These are phyloP conservation scores for Eledona agricola DNA, from an alignment of 2,888 invertebrate species.

Conservation along the genomic window DNA sequence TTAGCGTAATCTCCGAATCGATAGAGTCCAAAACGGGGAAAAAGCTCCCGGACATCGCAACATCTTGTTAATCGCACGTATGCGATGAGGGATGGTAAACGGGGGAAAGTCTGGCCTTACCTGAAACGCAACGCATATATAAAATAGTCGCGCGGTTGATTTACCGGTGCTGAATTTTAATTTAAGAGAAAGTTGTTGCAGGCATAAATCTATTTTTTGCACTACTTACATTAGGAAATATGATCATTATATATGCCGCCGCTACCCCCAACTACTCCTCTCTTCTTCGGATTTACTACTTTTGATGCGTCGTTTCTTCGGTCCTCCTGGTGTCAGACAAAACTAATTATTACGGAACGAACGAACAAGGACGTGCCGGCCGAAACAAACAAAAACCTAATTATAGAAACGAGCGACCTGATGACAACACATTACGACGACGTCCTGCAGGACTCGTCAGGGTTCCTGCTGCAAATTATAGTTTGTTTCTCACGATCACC, in stretches of 20 bases:
- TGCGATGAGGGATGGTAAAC: slow-evolving; percentile 27
- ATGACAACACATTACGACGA: slow-evolving; percentile 62
- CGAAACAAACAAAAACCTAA: slow-evolving; percentile 61
- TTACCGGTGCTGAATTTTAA: slow-evolving; percentile 38
- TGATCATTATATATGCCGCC: slow-evolving; percentile 9
- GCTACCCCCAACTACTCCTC: background rate
- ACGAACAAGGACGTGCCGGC: slow-evolving; percentile 52
- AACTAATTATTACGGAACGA: slow-evolving; percentile 49
- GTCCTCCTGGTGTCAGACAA: slow-evolving; percentile 45
- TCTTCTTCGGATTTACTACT: slow-evolving; percentile 3
- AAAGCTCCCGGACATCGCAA: slow-evolving; percentile 9
- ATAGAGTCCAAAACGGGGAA: slow-evolving; percentile 10
- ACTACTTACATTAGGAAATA: slow-evolving; percentile 35
- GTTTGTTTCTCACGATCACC: slow-evolving; percentile 56
- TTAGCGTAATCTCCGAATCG: slow-evolving; percentile 11
- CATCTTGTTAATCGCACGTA: slow-evolving; percentile 29
- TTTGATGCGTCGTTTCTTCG: slow-evolving; percentile 19
- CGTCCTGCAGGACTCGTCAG: slow-evolving; percentile 60
- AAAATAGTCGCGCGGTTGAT: slow-evolving; percentile 40
- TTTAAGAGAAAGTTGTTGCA: slow-evolving; percentile 38
- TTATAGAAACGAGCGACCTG: slow-evolving; percentile 62
- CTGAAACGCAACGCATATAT: slow-evolving; percentile 33
- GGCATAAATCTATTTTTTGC: slow-evolving; percentile 35
- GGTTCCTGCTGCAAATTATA: slow-evolving; percentile 53
- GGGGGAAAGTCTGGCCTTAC: slow-evolving; percentile 16